These are phyloP conservation scores for Quadroppia sp. DNA, from an alignment of 2,888 invertebrate genomes.

Conservation along the genomic window DNA sequence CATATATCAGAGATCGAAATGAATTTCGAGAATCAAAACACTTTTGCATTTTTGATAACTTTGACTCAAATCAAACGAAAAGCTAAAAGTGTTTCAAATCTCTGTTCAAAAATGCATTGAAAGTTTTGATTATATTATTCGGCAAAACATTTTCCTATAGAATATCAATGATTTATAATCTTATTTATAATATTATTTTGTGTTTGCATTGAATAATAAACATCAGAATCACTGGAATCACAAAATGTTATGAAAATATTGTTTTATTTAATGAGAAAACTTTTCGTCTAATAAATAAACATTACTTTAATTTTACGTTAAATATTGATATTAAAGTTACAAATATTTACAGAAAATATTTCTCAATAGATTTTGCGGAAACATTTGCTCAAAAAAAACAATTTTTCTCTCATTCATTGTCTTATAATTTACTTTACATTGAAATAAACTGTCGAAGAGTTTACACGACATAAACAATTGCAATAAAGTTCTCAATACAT, in stretches of 20 bases:
- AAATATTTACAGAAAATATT: constrained; percentile 20
- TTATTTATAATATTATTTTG: background rate
- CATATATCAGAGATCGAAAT: background rate
- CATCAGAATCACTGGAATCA: background rate
- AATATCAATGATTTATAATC: background rate
- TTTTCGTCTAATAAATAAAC: constrained; percentile 15
- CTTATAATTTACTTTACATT: too few species aligned
- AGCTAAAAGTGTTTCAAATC: background rate
- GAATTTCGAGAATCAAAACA: constrained; percentile 9
- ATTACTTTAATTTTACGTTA: background rate
- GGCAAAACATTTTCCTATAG: background rate
- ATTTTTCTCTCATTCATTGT: too few species aligned
- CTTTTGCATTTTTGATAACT: background rate
- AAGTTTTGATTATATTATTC: background rate
- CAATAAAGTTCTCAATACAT: too few species aligned
- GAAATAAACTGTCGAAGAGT: too few species aligned
- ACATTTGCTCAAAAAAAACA: too few species aligned
- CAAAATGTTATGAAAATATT: background rate
- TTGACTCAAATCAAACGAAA: too few species aligned
- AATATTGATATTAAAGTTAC: constrained; percentile 12
- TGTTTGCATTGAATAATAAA: background rate
- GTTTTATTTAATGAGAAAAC: constrained; percentile 3
- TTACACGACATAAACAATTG: too few species aligned
- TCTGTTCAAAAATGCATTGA: background rate
- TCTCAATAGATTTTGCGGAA: too few species aligned